Evolutionary conservation across 2,113 vertebrate species (phyloP).

Genomic region (Myiozetetes cayanensis): DNA sequence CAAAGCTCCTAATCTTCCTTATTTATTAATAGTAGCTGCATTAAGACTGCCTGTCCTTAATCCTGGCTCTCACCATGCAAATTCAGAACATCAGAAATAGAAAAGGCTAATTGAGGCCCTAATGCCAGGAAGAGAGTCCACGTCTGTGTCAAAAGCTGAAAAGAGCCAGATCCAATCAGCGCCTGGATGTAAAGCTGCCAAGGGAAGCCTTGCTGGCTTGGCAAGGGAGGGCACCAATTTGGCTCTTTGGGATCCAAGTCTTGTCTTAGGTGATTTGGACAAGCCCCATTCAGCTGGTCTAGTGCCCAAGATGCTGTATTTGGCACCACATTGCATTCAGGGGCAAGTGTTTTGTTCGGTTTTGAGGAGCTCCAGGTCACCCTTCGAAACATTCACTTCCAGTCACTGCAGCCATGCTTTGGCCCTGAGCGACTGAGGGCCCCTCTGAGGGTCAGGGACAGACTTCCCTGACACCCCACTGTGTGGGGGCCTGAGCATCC

Average conservation of each 20-base stretch:
- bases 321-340: neutral
- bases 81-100: constrained; percentile 50
- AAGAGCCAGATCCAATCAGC: neutral
- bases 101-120: constrained; percentile 56
- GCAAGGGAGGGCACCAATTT: fast-evolving
- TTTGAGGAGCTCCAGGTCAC: neutral
- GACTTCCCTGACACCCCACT: neutral
- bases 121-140: constrained; percentile 13
- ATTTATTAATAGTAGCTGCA: constrained; percentile 65
- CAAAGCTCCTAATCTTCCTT: constrained; percentile 68
- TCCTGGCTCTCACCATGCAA: constrained; percentile 41
- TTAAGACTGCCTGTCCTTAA: constrained; percentile 67
- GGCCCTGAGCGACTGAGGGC: fast-evolving
- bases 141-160: constrained; percentile 2
- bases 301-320: neutral
- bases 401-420: fast-evolving
- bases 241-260: neutral
- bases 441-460: fast-evolving
- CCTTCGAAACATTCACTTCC: neutral
- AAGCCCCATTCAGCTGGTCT: neutral
- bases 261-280: neutral
- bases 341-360: neutral
- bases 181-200: neutral
- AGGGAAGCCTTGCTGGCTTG: neutral
- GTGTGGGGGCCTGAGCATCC: neutral